Conservation (phyloP, 1,140 invertebrate genomes). For the Nilaparvata lugens region DNA sequence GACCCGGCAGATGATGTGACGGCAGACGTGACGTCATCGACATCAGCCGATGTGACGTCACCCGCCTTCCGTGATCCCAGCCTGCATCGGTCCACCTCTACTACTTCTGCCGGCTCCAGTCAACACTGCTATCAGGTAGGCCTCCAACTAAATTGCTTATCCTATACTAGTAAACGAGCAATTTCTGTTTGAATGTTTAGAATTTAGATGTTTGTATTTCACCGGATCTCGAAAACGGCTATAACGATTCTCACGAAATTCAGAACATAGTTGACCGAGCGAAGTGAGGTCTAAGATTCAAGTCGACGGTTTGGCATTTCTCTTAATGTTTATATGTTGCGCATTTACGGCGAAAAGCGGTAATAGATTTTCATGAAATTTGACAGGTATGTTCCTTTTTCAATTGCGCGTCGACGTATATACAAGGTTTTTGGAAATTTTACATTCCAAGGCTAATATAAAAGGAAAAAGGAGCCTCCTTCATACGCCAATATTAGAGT, state of each 20-base stretch:
- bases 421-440: no score
- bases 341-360: no score
- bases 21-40: neutral
- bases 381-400: no score
- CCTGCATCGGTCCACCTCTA: conserved; percentile 20
- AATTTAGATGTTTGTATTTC: neutral
- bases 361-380: no score
- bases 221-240: neutral
- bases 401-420: no score
- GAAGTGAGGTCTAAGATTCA: no score
- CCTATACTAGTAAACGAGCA: neutral
- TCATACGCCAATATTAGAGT: no score
- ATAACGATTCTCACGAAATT: neutral
- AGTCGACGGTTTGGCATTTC: neutral
- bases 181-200: neutral
- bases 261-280: no score
- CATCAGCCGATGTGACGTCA: neutral
- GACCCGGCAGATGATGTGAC: neutral
- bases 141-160: no score
- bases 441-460: no score
- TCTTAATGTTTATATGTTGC: no score
- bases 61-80: conserved; percentile 25
- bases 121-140: neutral
- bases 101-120: neutral
- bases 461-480: no score